These are phyloP conservation scores for Nomia melanderi DNA, from an alignment of 1,140 invertebrate genomes.

Conservation along the genomic window DNA sequence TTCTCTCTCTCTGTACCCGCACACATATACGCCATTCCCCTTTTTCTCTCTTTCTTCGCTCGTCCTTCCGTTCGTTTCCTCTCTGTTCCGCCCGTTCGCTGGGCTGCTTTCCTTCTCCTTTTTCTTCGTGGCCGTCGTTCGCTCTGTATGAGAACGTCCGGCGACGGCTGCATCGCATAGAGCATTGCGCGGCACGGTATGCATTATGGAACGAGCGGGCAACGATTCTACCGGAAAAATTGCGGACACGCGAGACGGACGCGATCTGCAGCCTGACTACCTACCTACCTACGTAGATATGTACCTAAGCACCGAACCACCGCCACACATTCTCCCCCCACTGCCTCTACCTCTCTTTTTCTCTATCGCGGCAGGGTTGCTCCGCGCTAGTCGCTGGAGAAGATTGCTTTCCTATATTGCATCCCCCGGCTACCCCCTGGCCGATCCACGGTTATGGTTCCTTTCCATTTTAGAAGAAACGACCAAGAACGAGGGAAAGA, in stretches of 20 bases:
- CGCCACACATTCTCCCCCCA: too few species aligned
- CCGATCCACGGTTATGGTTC: constrained; percentile 10
- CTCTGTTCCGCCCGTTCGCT: constrained; percentile 27
- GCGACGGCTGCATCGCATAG: constrained; percentile 59
- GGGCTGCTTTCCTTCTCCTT: background rate
- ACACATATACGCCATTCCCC: background rate
- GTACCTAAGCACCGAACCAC: constrained; percentile 44
- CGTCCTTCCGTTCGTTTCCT: background rate
- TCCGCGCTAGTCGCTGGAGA: constrained; percentile 33
- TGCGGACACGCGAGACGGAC: constrained; percentile 73
- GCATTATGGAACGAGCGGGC: constrained; percentile 74
- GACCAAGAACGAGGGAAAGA: too few species aligned
- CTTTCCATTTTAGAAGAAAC: constrained; percentile 58
- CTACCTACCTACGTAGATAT: constrained; percentile 33
- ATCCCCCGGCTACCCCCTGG: background rate
- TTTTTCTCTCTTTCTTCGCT: constrained; percentile 11
- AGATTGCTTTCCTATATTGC: constrained; percentile 66
- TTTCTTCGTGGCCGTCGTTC: constrained; percentile 14
- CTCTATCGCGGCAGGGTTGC: background rate
- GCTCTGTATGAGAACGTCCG: constrained; percentile 62
- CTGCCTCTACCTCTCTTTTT: constrained; percentile 29
- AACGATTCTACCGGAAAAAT: constrained; percentile 74
- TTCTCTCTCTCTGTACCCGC: too few species aligned
- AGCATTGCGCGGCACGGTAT: constrained; percentile 66
- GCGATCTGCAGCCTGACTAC: constrained; percentile 66